Conservation (phyloP, 2,888 invertebrate genomes). For the Lithosia quadra region DNA sequence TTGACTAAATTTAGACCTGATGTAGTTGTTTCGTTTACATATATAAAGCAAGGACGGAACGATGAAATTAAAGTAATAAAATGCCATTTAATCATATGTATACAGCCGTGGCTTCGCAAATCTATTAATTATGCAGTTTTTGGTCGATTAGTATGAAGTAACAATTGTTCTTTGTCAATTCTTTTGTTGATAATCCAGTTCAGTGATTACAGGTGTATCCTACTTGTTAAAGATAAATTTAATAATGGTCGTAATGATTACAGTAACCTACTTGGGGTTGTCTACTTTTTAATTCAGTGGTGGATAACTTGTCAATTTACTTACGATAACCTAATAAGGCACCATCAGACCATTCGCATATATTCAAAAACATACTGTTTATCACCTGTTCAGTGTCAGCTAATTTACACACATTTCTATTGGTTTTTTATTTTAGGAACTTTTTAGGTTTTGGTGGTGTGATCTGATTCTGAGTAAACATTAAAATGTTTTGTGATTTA, state of each 20-base stretch:
- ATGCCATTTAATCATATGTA: background rate
- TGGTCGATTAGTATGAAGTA: background rate
- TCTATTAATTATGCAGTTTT: background rate
- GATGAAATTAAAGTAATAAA: constrained; percentile 30
- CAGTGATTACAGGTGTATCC: constrained; percentile 64
- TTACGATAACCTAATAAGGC: constrained; percentile 24
- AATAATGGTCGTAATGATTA: constrained; percentile 31
- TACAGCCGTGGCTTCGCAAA: background rate
- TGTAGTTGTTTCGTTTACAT: constrained; percentile 47
- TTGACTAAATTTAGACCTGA: constrained; percentile 65
- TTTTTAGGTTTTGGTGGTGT: constrained; percentile 35
- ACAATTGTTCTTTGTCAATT: constrained; percentile 23
- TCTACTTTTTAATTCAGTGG: constrained; percentile 5
- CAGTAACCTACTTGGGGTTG: constrained; percentile 38
- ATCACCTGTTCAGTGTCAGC: constrained; percentile 49
- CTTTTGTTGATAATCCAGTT: constrained; percentile 51
- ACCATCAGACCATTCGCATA: constrained; percentile 41
- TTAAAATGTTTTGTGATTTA: constrained; percentile 27
- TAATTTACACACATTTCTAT: constrained; percentile 69
- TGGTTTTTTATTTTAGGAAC: constrained; percentile 55
- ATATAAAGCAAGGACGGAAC: constrained; percentile 54
- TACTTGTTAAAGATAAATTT: constrained; percentile 38
- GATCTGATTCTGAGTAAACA: constrained; percentile 23
- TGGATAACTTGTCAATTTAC: constrained; percentile 37
- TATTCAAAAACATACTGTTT: constrained; percentile 64